phyloP scores from a whole-genome alignment of 2,113 vertebrate species.

The Apus apus region DNA sequence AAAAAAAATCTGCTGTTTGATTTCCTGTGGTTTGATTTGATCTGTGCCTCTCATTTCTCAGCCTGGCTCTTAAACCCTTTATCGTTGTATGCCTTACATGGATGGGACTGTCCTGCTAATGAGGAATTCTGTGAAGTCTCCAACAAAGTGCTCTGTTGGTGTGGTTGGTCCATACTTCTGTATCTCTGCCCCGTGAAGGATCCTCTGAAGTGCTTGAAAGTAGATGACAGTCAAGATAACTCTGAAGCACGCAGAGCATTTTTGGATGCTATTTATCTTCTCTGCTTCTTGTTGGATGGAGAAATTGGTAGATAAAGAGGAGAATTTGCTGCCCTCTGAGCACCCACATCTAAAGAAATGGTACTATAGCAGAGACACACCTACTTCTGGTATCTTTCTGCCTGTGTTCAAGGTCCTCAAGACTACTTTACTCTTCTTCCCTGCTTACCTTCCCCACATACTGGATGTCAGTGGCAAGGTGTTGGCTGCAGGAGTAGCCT shows the following conservation, averaged over 20 bases:
- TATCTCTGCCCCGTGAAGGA: background rate
- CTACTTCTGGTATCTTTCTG: background rate
- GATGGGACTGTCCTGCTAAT: background rate
- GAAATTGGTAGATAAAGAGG: background rate
- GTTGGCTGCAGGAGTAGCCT: background rate
- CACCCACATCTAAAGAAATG: background rate
- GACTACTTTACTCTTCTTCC: background rate
- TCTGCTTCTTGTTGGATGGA: background rate
- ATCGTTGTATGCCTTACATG: background rate
- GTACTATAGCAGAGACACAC: background rate
- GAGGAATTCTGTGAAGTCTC: background rate
- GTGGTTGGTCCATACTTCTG: background rate
- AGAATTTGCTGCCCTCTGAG: background rate
- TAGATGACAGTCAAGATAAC: background rate
- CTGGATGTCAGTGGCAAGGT: background rate
- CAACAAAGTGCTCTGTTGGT: background rate
- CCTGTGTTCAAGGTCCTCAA: background rate
- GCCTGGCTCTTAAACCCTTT: background rate
- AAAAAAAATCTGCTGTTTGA: background rate
- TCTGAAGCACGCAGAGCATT: background rate
- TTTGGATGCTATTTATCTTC: background rate
- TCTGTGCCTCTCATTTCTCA: background rate
- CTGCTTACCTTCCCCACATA: fast-evolving
- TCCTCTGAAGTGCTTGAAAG: background rate
- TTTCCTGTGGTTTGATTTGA: background rate